Evolutionary conservation across 2,888 invertebrate genomes (phyloP).

Genomic region (Steinernema scapterisci): DNA sequence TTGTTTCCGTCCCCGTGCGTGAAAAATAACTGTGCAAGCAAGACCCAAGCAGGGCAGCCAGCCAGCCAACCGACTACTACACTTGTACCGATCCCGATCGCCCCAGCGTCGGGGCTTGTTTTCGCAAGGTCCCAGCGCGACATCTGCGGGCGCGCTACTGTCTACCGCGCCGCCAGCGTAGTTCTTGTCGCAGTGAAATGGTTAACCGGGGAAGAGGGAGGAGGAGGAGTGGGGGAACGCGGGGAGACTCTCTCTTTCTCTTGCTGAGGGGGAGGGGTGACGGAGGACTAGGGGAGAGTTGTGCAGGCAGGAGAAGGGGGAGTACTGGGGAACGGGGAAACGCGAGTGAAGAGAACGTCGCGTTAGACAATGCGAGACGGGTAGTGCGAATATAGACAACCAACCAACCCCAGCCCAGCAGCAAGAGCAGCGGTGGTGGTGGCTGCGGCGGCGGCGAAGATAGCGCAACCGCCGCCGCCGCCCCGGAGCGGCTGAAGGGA

Average conservation of each 20-base stretch:
- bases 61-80: neutral
- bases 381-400: neutral
- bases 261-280: no score
- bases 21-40: neutral
- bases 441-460: no score
- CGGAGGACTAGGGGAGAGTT: no score
- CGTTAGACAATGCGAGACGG: slow-evolving; percentile 20
- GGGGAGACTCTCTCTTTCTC: no score
- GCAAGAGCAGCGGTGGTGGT: neutral
- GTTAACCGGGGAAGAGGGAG: neutral
- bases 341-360: neutral
- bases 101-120: neutral
- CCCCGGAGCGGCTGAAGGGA: neutral
- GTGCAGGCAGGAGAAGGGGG: no score
- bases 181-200: neutral
- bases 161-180: neutral
- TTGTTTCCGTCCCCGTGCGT: neutral
- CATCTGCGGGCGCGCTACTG: neutral
- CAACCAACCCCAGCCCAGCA: neutral
- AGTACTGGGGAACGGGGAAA: neutral
- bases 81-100: neutral
- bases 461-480: neutral
- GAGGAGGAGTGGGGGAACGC: no score
- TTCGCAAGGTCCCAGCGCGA: slow-evolving; percentile 16
- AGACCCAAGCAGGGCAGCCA: neutral